These are phyloP conservation scores for Euwallacea similis DNA, from an alignment of 1,140 invertebrate species.

Conservation along the genomic window DNA sequence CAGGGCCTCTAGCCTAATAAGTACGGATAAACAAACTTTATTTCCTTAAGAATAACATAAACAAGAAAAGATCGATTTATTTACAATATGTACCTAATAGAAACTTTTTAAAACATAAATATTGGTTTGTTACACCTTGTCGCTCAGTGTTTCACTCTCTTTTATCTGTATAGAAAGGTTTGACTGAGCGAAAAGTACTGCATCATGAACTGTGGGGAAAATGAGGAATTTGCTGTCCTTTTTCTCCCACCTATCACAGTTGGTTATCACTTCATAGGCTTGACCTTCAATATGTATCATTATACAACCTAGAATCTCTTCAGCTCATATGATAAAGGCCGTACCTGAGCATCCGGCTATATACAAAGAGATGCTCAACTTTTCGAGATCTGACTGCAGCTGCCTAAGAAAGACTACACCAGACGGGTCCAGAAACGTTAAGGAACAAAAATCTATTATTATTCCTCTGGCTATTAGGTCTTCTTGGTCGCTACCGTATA, in stretches of 20 bases:
- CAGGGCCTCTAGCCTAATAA: no score
- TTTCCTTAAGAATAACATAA: no score
- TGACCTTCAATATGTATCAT: conserved; percentile 55
- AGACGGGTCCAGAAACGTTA: conserved; percentile 70
- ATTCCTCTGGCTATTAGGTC: conserved; percentile 42
- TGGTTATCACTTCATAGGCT: conserved; percentile 65
- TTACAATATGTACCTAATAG: no score
- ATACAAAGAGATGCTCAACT: conserved; percentile 60
- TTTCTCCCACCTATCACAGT: conserved; percentile 60
- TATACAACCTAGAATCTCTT: background rate
- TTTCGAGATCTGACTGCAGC: conserved; percentile 60
- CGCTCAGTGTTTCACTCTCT: no score
- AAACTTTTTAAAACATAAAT: no score
- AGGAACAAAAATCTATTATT: conserved; percentile 69
- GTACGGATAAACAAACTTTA: no score
- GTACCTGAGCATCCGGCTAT: conserved; percentile 66
- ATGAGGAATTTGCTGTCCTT: conserved; percentile 60
- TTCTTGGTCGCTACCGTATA: conserved; percentile 28
- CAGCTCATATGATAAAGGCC: background rate
- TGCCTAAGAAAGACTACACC: conserved; percentile 63
- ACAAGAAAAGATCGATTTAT: no score
- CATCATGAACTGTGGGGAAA: conserved; percentile 73
- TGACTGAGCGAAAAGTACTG: conserved; percentile 62
- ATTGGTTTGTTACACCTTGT: no score
- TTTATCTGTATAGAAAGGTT: conserved; percentile 13